Percentiles rank a stretch among this genome's conserved stretches.
Evolutionary conservation across 2,888 invertebrate genomes (phyloP).

Genomic region (Dynastes tityus): DNA sequence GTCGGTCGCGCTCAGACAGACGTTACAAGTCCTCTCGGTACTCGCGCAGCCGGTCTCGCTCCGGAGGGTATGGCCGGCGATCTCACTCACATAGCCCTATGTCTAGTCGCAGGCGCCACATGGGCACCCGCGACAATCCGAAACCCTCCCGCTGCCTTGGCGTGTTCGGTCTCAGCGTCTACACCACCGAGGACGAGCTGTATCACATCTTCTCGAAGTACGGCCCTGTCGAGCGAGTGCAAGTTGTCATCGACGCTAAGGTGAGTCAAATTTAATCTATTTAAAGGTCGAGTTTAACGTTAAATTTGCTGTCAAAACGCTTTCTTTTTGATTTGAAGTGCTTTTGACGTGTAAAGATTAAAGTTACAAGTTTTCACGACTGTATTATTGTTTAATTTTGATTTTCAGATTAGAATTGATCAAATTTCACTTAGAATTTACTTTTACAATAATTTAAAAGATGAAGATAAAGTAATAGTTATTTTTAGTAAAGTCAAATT

Average conservation of each 20-base stretch:
- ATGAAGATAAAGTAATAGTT: too few species aligned
- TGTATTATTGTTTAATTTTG: too few species aligned
- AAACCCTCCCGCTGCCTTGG: constrained; percentile 92
- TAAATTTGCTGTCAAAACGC: too few species aligned
- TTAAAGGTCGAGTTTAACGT: too few species aligned
- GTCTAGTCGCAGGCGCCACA: constrained; percentile 85
- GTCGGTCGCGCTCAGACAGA: constrained; percentile 76
- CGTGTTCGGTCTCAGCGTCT: constrained; percentile 94
- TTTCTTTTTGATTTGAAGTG: too few species aligned
- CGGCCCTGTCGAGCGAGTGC: constrained; percentile 92
- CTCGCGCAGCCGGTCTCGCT: constrained; percentile 77
- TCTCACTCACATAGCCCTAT: constrained; percentile 85
- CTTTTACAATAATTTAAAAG: too few species aligned
- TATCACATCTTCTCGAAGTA: constrained; percentile 94
- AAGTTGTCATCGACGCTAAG: constrained; percentile 97
- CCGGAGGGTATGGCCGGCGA: constrained; percentile 75
- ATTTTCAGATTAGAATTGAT: too few species aligned
- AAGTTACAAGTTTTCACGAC: too few species aligned
- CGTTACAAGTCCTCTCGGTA: constrained; percentile 74
- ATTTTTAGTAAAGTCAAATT: too few species aligned
- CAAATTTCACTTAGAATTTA: too few species aligned
- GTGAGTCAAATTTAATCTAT: constrained; percentile 69
- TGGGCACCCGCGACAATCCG: constrained; percentile 89
- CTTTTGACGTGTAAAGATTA: too few species aligned
- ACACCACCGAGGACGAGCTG: constrained; percentile 93